Conservation (phyloP, 2,888 invertebrate species). For the Quadroppia sp. region DNA sequence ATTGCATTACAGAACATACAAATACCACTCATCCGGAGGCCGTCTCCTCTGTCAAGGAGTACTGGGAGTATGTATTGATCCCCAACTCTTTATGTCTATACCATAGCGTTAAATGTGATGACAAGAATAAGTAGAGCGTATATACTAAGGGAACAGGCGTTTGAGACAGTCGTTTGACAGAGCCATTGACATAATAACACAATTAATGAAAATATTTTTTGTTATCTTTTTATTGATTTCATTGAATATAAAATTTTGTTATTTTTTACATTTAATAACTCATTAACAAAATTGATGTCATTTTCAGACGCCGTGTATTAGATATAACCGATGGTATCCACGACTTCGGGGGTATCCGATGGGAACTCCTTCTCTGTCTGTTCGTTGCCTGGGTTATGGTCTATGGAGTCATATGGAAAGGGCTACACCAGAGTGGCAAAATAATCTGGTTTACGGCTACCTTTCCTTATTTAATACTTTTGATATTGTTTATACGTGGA, state of each 20-base stretch:
- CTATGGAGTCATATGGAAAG: constrained; percentile 94
- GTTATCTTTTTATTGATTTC: too few species aligned
- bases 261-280: constrained; percentile 16
- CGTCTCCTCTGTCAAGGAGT: constrained; percentile 50
- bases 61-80: constrained; percentile 47
- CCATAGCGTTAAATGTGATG: too few species aligned
- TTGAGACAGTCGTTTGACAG: too few species aligned
- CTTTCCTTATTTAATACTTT: constrained; percentile 79
- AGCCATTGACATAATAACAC: too few species aligned
- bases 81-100: too few species aligned
- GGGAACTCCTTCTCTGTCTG: constrained; percentile 83
- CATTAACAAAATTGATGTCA: constrained; percentile 30
- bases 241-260: too few species aligned
- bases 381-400: constrained; percentile 89
- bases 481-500: constrained; percentile 80
- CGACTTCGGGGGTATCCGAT: constrained; percentile 71
- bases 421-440: constrained; percentile 76
- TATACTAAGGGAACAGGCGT: too few species aligned
- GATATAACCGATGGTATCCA: constrained; percentile 79
- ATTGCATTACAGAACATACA: constrained; percentile 57
- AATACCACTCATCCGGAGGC: constrained; percentile 49
- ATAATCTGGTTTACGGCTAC: constrained; percentile 78
- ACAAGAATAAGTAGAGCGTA: too few species aligned
- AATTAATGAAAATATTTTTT: too few species aligned
- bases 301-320: constrained; percentile 74